Evolutionary conservation across 1,140 invertebrate species (phyloP).

Genomic region (Drosophila melanica): DNA sequence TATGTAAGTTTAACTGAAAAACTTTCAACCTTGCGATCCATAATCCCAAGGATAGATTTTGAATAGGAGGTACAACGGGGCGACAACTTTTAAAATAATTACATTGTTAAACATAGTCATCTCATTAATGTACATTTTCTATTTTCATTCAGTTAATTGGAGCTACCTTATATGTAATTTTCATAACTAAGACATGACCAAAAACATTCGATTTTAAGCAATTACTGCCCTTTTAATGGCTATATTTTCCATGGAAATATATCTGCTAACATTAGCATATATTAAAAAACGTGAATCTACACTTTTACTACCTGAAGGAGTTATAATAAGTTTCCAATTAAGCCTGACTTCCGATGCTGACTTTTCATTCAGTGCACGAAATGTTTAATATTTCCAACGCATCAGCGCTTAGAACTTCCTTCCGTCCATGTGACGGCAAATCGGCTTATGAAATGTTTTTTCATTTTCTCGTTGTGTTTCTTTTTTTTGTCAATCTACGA

Average conservation of each 20-base stretch:
- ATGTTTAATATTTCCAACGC: conserved; percentile 65
- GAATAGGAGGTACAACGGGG: too few relatives aligned
- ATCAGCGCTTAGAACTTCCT: conserved; percentile 70
- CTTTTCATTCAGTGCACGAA: conserved; percentile 2
- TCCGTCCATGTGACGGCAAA: conserved; percentile 62
- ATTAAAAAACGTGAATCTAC: conserved; percentile 68
- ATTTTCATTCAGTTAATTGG: too few relatives aligned
- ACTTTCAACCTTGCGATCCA: too few relatives aligned
- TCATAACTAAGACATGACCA: background rate
- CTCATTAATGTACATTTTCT: too few relatives aligned
- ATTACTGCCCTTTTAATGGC: background rate
- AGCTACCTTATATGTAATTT: background rate
- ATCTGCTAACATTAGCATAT: conserved; percentile 39
- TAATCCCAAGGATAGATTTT: too few relatives aligned
- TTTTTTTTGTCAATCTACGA: conserved; percentile 33
- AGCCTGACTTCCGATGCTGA: conserved; percentile 44
- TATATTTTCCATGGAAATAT: background rate
- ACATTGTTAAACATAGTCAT: too few relatives aligned
- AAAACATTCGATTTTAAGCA: background rate
- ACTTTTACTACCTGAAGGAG: conserved; percentile 19
- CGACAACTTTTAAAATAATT: too few relatives aligned
- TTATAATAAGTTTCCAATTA: conserved; percentile 35
- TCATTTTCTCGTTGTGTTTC: conserved; percentile 12
- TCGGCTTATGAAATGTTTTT: conserved; percentile 61
- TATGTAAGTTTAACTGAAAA: too few relatives aligned